Percentiles rank a stretch among this genome's conserved stretches.
Evolutionary conservation across 2,888 invertebrate species (phyloP).

Genomic region (Pseudococcus viburni): DNA sequence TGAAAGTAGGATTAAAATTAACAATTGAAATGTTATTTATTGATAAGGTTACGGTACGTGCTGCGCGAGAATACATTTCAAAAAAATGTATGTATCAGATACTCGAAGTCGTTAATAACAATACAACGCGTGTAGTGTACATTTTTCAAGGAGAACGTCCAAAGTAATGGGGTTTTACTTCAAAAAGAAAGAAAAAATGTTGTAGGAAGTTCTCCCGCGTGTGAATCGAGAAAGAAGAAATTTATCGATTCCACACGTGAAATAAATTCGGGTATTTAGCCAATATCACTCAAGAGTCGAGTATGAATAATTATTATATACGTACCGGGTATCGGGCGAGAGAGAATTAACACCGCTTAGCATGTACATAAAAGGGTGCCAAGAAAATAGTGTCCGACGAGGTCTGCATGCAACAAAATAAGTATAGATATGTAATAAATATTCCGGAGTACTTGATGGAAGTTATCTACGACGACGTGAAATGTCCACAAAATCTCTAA

Average conservation of each 20-base stretch:
- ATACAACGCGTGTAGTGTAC: not conserved
- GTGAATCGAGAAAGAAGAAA: too few species aligned
- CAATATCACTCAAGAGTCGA: not conserved
- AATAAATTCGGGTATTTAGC: constrained; percentile 11
- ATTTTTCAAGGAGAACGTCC: not conserved
- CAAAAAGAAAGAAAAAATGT: not conserved
- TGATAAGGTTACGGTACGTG: constrained; percentile 42
- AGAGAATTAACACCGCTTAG: not conserved
- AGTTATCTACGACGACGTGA: not conserved
- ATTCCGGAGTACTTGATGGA: constrained; percentile 12
- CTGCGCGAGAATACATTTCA: constrained; percentile 40
- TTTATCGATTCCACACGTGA: not conserved
- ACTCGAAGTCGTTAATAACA: constrained; percentile 5
- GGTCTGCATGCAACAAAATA: constrained; percentile 49
- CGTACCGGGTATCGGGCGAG: not conserved
- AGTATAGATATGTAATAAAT: constrained; percentile 10
- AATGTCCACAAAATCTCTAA: not conserved
- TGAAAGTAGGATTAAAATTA: constrained; percentile 50
- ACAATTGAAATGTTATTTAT: constrained; percentile 50
- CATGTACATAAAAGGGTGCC: constrained; percentile 31
- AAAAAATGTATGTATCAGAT: not conserved
- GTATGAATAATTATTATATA: not conserved
- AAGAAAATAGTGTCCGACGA: constrained; percentile 50
- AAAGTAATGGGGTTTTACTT: not conserved
- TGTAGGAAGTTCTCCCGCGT: not conserved